Evolutionary conservation across 2,113 vertebrate genomes (phyloP), one percentile per base, ranked within the genome.

Genomic region (Mola mola): DNA sequence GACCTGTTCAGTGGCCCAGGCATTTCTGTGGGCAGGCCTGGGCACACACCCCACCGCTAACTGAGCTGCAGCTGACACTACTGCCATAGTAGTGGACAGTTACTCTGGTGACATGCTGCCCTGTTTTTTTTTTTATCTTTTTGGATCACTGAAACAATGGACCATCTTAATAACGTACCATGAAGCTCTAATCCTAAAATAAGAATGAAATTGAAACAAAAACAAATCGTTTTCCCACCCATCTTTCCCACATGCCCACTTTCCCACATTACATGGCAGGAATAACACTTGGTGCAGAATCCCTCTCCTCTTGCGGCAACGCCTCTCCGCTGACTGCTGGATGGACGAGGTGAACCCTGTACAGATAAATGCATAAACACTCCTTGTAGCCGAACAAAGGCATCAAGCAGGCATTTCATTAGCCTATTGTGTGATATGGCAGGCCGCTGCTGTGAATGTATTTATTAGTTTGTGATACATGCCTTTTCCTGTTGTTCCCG

Each of bases 381-480:
- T 76, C 62, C 89, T 87, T 90, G 89, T 90, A 86, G 81, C 78
- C 89, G 72, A 75, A 93, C 91, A 93, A 93, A 90, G 77, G 89
- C 87, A 89, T 90, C 86, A 89, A 90, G 85, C 81, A 87, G 80
- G 80, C 81, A 87, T 89, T 88, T 90, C 88, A 90, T 90, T 89
- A 89, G 84, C 72, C 84, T 82, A 89, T 92, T 93, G 89, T 91
- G 83, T 64, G 80, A 88, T 87, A 91, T 91, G 90, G 84, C 89
- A 89, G 89, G 82, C 87, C 56, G 79, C 86, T 82, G 86, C 81
- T 86, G 82, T 85, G 89, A 88, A 90, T 90, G 85, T 88, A 91
- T 91, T 90, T 93, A 89, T 93, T 92, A 90, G 69, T 87, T 82
- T 84, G 92, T 87, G 92, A 93, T 81, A 90, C 92, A 78, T 90